phyloP scores from a whole-genome alignment of 2,797 vertebrate genomes.

The Parauchenoglanis punctatus region DNA sequence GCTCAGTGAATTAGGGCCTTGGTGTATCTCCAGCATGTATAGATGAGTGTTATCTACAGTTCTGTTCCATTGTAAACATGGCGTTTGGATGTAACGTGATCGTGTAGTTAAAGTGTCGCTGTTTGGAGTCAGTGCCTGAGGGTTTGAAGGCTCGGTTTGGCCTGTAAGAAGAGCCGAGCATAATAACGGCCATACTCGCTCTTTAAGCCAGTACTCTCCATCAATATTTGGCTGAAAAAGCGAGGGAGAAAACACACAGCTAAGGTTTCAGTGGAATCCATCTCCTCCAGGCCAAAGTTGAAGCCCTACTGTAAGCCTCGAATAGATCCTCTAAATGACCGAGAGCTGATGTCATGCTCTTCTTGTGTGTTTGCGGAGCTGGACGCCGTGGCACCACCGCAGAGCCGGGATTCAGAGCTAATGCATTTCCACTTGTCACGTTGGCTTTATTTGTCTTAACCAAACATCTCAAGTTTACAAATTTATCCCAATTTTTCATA shows the following conservation, averaged over 20 bases:
- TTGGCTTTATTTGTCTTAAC: background rate
- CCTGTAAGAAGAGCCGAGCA: slow-evolving; percentile 38
- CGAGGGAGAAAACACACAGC: slow-evolving; percentile 46
- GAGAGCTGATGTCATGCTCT: slow-evolving; percentile 78
- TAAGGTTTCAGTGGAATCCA: slow-evolving; percentile 55
- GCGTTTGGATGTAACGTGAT: slow-evolving; percentile 38
- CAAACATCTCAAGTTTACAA: background rate
- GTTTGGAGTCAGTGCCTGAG: slow-evolving; percentile 17
- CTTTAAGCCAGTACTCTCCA: slow-evolving; percentile 27
- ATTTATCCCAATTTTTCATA: background rate
- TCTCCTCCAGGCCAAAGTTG: slow-evolving; percentile 45
- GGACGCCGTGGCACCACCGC: slow-evolving; percentile 39
- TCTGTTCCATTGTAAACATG: background rate
- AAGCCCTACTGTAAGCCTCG: slow-evolving; percentile 66
- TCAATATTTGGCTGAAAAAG: slow-evolving; percentile 44
- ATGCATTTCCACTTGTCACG: background rate
- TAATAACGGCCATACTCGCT: slow-evolving; percentile 38
- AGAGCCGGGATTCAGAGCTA: slow-evolving; percentile 39
- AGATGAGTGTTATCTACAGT: background rate
- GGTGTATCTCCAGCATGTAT: background rate
- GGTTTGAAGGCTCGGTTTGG: slow-evolving; percentile 13
- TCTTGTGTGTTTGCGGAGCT: slow-evolving; percentile 67
- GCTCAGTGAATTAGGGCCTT: background rate
- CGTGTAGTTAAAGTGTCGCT: slow-evolving; percentile 36
- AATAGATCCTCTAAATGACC: slow-evolving; percentile 71